phyloP scores from a whole-genome alignment of 2,113 vertebrate species.

The Myocastor coypus region DNA sequence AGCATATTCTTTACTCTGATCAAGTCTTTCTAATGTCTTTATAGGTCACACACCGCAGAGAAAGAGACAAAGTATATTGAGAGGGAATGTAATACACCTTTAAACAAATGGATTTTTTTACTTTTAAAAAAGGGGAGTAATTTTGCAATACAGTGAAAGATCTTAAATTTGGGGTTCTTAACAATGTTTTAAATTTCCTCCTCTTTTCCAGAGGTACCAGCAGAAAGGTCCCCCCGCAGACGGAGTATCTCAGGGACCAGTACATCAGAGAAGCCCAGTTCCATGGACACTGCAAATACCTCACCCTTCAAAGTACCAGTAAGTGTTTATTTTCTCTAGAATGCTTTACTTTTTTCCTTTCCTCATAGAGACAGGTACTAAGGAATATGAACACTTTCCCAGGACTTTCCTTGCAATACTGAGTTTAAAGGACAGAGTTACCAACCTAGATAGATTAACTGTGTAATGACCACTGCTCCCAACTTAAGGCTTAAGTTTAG shows the following conservation, averaged over 20 bases:
- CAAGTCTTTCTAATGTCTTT: constrained; percentile 36
- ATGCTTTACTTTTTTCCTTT: constrained; percentile 24
- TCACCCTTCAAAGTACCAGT: constrained; percentile 98
- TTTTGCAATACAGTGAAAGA: constrained; percentile 55
- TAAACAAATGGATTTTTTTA: constrained; percentile 64
- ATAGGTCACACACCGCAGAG: constrained; percentile 57
- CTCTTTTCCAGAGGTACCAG: constrained; percentile 91
- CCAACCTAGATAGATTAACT: neutral
- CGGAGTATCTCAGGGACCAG: constrained; percentile 97
- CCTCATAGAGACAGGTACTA: constrained; percentile 17
- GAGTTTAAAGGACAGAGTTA: neutral
- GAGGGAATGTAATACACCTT: constrained; percentile 29
- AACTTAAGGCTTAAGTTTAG: constrained; percentile 11
- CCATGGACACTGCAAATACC: constrained; percentile 92
- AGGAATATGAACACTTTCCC: constrained; percentile 23
- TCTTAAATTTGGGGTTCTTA: neutral
- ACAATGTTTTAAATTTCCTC: constrained; percentile 58
- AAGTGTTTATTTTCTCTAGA: constrained; percentile 83
- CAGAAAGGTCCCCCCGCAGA: constrained; percentile 95
- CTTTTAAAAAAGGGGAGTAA: neutral
- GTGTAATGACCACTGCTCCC: constrained; percentile 2
- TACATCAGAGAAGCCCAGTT: constrained; percentile 92
- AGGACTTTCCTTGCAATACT: constrained; percentile 52
- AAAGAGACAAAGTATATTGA: neutral
- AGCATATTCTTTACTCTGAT: constrained; percentile 58